These are phyloP conservation scores for Prunella himalayana DNA, from an alignment of 2,113 vertebrate genomes.

Conservation along the genomic window DNA sequence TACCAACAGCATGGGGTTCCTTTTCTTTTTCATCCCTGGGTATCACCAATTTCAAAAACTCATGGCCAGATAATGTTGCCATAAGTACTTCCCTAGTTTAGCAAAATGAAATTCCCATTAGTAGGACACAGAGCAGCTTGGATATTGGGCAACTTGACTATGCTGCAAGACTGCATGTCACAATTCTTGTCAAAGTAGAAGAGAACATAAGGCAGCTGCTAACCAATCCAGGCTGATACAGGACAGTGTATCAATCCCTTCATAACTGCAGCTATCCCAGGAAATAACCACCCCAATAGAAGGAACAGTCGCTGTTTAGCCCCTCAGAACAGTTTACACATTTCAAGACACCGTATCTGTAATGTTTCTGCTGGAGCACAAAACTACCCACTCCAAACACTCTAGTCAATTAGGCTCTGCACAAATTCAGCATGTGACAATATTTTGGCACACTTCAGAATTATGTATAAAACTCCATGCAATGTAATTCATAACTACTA, in stretches of 20 bases:
- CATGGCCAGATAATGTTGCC: neutral
- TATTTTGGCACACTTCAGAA: neutral
- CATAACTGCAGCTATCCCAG: neutral
- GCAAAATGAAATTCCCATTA: neutral
- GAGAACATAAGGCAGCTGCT: neutral
- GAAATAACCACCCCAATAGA: neutral
- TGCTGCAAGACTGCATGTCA: neutral
- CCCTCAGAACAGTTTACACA: neutral
- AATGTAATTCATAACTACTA: neutral
- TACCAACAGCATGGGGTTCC: neutral
- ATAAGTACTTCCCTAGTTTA: neutral
- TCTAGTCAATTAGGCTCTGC: neutral
- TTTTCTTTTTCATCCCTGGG: neutral
- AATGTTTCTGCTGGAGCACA: neutral
- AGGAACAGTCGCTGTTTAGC: neutral
- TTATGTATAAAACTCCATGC: neutral
- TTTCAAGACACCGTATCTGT: rapidly evolving
- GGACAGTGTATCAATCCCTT: neutral
- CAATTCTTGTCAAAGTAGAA: neutral
- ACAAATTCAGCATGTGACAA: neutral
- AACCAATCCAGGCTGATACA: neutral
- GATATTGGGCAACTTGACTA: neutral
- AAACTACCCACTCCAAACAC: neutral
- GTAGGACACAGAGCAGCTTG: neutral
- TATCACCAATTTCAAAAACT: neutral